Evolutionary conservation across 2,888 invertebrate genomes (phyloP).

Genomic region (Antitype chi): DNA sequence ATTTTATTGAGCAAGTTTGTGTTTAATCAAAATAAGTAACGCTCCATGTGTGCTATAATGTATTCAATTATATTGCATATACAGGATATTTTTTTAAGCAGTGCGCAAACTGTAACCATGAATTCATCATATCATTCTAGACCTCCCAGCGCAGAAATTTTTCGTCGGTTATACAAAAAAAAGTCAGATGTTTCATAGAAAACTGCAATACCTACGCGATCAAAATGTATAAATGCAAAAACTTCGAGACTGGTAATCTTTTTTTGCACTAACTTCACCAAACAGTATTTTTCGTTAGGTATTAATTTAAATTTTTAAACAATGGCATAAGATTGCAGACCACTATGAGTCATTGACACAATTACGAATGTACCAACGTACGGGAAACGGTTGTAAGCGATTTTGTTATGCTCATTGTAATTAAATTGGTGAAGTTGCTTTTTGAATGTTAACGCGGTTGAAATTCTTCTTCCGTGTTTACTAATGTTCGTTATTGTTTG

Average conservation of each 20-base stretch:
- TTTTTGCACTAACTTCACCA: neutral
- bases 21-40: conserved; percentile 4
- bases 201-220: too few relatives aligned
- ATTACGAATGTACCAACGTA: conserved; percentile 41
- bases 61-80: neutral
- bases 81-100: too few relatives aligned
- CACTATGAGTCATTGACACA: conserved; percentile 53
- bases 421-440: conserved; percentile 37
- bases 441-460: conserved; percentile 20
- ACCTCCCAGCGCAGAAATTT: too few relatives aligned
- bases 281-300: neutral
- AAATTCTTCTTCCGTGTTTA: conserved; percentile 51
- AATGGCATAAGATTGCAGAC: conserved; percentile 38
- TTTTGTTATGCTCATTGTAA: conserved; percentile 49
- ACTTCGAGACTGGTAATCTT: neutral
- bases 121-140: too few relatives aligned
- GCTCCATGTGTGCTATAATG: neutral
- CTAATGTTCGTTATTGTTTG: conserved; percentile 21
- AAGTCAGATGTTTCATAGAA: too few relatives aligned
- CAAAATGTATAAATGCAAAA: too few relatives aligned
- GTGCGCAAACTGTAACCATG: too few relatives aligned
- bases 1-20: conserved; percentile 21
- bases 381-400: conserved; percentile 50
- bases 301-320: conserved; percentile 25
- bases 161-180: too few relatives aligned